Conservation (phyloP, 2,797 vertebrate species). For the Phataginus tetradactyla region DNA sequence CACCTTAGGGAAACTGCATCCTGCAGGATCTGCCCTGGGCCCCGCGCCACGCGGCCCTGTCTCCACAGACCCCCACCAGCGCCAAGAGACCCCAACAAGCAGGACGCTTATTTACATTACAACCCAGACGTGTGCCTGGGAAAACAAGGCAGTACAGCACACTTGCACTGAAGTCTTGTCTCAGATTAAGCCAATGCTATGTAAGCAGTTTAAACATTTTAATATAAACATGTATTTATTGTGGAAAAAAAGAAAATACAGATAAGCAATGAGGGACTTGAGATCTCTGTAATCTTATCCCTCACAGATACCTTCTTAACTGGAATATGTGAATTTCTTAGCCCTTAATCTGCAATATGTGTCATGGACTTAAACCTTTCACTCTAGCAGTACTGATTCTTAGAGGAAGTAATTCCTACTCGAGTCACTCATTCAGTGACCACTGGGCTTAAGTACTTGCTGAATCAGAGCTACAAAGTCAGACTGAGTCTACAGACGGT, state of each 20-base stretch:
- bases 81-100: background rate
- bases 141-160: too few species aligned
- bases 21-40: too few species aligned
- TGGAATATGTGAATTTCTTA: background rate
- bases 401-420: background rate
- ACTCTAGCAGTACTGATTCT: background rate
- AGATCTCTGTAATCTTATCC: background rate
- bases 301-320: accelerated
- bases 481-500: accelerated
- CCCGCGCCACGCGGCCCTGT: background rate
- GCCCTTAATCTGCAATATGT: background rate
- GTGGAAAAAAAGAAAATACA: background rate
- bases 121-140: background rate
- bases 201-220: background rate
- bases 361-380: background rate
- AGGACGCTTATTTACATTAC: background rate
- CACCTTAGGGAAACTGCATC: background rate
- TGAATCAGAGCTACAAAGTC: background rate
- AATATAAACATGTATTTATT: background rate
- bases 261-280: background rate
- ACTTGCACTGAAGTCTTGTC: background rate
- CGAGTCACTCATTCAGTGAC: background rate
- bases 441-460: background rate
- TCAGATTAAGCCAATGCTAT: accelerated
- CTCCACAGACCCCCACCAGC: background rate